Percentiles rank a stretch among this genome's conserved stretches.
These are phyloP conservation scores for Amphiprion clarkii DNA, from an alignment of 2,797 vertebrate species.

Conservation along the genomic window DNA sequence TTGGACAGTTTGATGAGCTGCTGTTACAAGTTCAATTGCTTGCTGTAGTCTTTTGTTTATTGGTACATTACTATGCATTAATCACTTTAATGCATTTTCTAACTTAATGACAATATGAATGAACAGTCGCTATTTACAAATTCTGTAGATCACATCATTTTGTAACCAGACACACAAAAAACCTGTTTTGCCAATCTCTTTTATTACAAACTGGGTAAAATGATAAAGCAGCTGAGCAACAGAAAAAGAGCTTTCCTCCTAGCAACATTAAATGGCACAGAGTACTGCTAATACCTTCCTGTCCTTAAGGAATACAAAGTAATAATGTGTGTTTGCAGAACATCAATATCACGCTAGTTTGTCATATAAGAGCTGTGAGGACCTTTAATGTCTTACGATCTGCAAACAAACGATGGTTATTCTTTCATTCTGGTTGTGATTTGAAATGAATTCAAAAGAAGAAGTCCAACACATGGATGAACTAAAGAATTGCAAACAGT, in stretches of 20 bases:
- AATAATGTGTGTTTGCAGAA: not conserved
- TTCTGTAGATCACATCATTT: too few species aligned
- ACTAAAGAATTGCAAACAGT: not conserved
- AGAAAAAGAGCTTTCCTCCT: not conserved
- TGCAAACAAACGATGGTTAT: not conserved
- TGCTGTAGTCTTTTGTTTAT: too few species aligned
- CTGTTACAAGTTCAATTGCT: too few species aligned
- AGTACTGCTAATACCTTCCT: not conserved
- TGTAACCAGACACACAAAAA: too few species aligned
- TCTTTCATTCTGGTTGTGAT: not conserved
- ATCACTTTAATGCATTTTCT: too few species aligned
- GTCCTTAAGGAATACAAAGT: not conserved
- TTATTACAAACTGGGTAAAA: not conserved
- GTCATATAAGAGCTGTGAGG: not conserved
- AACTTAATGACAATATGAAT: too few species aligned
- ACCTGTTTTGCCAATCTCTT: not conserved
- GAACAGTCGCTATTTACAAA: too few species aligned
- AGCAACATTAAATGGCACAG: not conserved
- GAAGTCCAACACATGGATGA: not conserved
- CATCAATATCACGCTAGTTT: constrained; percentile 1
- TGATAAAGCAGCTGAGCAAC: not conserved
- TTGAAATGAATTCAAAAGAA: too few species aligned
- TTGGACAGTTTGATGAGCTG: too few species aligned
- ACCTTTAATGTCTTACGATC: not conserved
- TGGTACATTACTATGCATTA: too few species aligned